A percentile compares a stretch with the other conserved stretches of the same genome.
phyloP scores from a whole-genome alignment of 1,140 invertebrate species.

The Euura saliciscinereae region DNA sequence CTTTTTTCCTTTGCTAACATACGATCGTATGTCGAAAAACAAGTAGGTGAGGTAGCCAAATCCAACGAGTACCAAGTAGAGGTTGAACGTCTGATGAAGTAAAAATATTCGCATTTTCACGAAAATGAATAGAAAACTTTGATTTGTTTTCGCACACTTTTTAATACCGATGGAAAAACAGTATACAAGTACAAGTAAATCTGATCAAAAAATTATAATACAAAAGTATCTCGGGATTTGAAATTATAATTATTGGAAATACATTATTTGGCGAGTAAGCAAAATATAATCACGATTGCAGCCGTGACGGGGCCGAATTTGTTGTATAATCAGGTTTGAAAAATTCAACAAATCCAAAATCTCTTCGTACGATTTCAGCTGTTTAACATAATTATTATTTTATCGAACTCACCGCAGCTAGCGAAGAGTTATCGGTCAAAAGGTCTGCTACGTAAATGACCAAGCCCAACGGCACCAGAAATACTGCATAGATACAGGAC shows the following conservation, averaged over 20 bases:
- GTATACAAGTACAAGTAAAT: not conserved
- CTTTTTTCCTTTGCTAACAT: slow-evolving; percentile 59
- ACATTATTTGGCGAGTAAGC: not conserved
- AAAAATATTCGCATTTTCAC: not conserved
- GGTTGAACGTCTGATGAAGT: slow-evolving; percentile 64
- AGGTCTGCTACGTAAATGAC: slow-evolving; percentile 68
- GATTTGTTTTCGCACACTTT: not conserved
- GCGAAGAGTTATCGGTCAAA: slow-evolving; percentile 54
- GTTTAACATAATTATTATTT: not conserved
- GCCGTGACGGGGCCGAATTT: too few species aligned
- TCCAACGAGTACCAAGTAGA: slow-evolving; percentile 64
- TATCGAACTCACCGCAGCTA: slow-evolving; percentile 61
- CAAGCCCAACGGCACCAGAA: slow-evolving; percentile 69
- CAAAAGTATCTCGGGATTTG: too few species aligned
- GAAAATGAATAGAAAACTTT: not conserved
- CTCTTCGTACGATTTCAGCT: too few species aligned
- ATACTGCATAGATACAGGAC: slow-evolving; percentile 70
- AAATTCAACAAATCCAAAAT: not conserved
- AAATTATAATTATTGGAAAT: not conserved
- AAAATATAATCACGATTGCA: too few species aligned
- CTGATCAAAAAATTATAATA: too few species aligned
- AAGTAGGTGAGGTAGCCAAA: slow-evolving; percentile 67
- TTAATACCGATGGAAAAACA: not conserved
- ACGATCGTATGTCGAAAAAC: slow-evolving; percentile 66
- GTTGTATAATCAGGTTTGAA: too few species aligned